A percentile compares a stretch with the other conserved stretches of the same genome.
Conservation (phyloP, 2,888 invertebrate genomes). For the Drosophila acutilabella region DNA sequence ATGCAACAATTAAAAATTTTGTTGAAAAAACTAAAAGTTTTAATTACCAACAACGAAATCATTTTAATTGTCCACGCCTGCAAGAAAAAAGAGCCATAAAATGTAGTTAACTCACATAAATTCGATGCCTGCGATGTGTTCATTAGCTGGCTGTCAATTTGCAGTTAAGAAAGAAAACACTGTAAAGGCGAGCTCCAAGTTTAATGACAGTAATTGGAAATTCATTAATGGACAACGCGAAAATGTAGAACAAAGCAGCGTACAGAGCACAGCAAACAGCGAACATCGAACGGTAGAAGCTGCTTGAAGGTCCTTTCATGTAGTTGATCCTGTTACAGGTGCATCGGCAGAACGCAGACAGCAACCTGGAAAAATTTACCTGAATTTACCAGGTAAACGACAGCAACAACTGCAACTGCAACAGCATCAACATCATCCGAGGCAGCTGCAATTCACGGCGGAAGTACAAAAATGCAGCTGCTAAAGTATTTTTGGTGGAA, state of each 20-base stretch:
- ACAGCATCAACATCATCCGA: conserved; percentile 25
- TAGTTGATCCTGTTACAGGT: conserved; percentile 22
- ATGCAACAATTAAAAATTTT: conserved; percentile 46
- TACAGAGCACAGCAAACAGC: not conserved
- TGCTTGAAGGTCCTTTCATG: not conserved
- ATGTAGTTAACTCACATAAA: conserved; percentile 15
- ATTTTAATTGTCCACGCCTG: conserved; percentile 39
- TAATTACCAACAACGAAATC: conserved; percentile 50
- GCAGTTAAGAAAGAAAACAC: conserved; percentile 5
- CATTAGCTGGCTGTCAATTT: conserved; percentile 33
- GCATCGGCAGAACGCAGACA: conserved; percentile 16
- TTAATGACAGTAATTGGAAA: conserved; percentile 30
- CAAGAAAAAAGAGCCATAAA: conserved; percentile 28
- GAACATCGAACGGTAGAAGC: not conserved
- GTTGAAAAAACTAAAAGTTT: conserved; percentile 49
- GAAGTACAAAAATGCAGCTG: conserved; percentile 49
- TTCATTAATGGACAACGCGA: conserved; percentile 43
- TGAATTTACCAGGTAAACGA: conserved; percentile 10
- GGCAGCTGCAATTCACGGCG: conserved; percentile 48
- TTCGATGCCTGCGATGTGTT: conserved; percentile 17
- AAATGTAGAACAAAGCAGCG: not conserved
- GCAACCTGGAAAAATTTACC: conserved; percentile 4
- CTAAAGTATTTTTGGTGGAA: conserved; percentile 31
- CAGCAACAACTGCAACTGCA: conserved; percentile 16
- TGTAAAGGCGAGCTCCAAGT: conserved; percentile 27